These are phyloP conservation scores for Dysdera silvatica DNA, from an alignment of 1,140 invertebrate genomes.

Conservation along the genomic window DNA sequence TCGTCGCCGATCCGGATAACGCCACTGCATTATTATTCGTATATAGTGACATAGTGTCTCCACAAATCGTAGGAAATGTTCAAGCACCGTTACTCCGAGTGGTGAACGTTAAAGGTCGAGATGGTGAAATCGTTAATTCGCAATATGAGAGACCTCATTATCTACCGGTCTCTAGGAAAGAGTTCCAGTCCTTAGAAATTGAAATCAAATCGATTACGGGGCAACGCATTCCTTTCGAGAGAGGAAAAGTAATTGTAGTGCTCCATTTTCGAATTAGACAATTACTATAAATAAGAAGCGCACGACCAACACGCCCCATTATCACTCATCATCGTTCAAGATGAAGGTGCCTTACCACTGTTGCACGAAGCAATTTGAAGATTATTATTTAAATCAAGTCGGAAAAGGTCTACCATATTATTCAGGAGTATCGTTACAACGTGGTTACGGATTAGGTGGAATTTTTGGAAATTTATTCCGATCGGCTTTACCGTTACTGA, in stretches of 20 bases:
- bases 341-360: background rate
- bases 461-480: background rate
- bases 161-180: background rate
- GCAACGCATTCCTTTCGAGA: background rate
- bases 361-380: background rate
- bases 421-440: background rate
- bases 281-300: background rate
- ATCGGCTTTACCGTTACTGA: background rate
- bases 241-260: background rate
- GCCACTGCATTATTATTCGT: background rate
- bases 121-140: background rate
- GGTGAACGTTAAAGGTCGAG: background rate
- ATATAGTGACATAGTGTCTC: constrained; percentile 7
- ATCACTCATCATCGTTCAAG: background rate
- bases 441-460: background rate
- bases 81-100: background rate
- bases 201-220: background rate
- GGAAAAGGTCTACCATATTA: background rate
- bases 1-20: background rate
- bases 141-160: background rate
- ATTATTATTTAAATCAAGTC: background rate
- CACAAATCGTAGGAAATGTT: background rate
- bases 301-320: background rate
- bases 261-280: background rate
- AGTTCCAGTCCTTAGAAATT: background rate